These are phyloP conservation scores for Chitala chitala DNA, from an alignment of 2,113 vertebrate species.

Conservation along the genomic window DNA sequence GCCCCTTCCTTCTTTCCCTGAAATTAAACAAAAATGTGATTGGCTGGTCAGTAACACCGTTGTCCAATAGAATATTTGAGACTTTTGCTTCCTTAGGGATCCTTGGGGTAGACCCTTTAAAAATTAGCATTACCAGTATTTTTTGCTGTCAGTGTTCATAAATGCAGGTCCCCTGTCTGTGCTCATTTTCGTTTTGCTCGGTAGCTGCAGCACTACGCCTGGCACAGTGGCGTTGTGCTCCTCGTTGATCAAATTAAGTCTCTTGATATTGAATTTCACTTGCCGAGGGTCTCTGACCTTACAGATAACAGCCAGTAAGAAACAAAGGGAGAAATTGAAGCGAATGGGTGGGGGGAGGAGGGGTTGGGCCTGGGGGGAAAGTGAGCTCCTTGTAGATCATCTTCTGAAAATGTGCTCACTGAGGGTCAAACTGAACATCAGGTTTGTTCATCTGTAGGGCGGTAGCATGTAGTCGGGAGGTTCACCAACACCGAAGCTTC, in stretches of 20 bases:
- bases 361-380: background rate
- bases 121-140: too few relatives aligned
- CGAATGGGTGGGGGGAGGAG: background rate
- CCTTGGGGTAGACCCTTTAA: too few relatives aligned
- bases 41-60: too few relatives aligned
- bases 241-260: background rate
- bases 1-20: too few relatives aligned
- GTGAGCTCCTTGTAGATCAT: too few relatives aligned
- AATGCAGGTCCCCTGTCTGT: background rate
- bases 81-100: too few relatives aligned
- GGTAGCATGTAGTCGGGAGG: too few relatives aligned
- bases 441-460: background rate
- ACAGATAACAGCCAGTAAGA: background rate
- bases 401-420: background rate
- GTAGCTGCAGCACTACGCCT: background rate
- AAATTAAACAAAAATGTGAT: too few relatives aligned
- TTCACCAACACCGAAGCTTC: too few relatives aligned
- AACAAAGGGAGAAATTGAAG: background rate
- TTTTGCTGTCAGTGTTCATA: too few relatives aligned
- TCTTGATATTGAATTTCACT: background rate
- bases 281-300: background rate
- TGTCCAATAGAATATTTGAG: too few relatives aligned
- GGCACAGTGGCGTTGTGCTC: background rate
- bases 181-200: background rate
- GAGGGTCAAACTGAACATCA: background rate